These are phyloP conservation scores for Sphaerophoria rueppellii DNA, from an alignment of 2,888 invertebrate species.

Conservation along the genomic window DNA sequence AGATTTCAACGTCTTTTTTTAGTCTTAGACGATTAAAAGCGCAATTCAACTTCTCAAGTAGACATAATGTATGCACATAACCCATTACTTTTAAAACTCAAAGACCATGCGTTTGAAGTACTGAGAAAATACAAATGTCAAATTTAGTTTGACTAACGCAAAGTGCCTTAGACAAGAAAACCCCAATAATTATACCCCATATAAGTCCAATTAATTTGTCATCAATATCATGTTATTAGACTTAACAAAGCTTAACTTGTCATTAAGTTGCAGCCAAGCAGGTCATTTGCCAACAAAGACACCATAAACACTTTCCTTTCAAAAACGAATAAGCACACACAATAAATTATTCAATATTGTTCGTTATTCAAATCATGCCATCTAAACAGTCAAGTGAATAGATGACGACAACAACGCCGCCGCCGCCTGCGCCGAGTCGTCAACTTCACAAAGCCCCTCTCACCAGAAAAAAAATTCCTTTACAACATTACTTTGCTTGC, in stretches of 20 bases:
- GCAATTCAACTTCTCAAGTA: no score
- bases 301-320: not conserved
- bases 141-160: not conserved
- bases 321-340: not conserved
- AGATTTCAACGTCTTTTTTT: no score
- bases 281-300: not conserved
- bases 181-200: no score
- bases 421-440: not conserved
- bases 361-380: constrained; percentile 17
- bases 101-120: no score
- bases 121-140: no score
- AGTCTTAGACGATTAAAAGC: no score
- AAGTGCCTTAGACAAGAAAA: not conserved
- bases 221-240: not conserved
- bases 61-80: no score
- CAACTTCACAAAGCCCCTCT: not conserved
- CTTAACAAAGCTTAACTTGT: not conserved
- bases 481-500: not conserved
- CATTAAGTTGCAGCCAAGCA: not conserved
- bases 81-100: no score
- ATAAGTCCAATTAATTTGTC: not conserved
- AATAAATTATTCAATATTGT: constrained; percentile 26
- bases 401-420: not conserved
- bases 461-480: not conserved
- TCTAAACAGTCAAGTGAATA: not conserved